A percentile compares a stretch with the other conserved stretches of the same genome.
These are phyloP conservation scores for Entomyzon cyanotis DNA, from an alignment of 2,113 vertebrate genomes.

Conservation along the genomic window DNA sequence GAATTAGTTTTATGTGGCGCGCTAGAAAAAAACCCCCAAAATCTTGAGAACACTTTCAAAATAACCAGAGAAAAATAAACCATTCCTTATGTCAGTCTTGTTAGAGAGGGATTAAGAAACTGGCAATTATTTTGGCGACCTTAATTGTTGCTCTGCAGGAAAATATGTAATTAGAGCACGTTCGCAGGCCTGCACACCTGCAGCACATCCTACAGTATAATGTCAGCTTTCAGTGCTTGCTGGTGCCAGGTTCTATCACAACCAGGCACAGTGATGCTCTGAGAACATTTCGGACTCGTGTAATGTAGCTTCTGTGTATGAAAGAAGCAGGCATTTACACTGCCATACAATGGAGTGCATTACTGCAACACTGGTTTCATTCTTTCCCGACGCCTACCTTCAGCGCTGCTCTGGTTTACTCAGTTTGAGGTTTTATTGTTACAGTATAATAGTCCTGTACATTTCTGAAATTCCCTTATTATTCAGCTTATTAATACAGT, in stretches of 20 bases:
- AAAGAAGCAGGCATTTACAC: conserved; percentile 97
- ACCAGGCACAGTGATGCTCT: conserved; percentile 94
- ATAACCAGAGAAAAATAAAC: conserved; percentile 80
- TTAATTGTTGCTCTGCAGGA: conserved; percentile 94
- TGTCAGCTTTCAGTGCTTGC: conserved; percentile 91
- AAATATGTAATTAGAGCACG: conserved; percentile 97
- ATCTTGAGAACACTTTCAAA: conserved; percentile 80
- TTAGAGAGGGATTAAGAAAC: conserved; percentile 91
- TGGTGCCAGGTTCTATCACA: conserved; percentile 92
- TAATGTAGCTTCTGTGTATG: conserved; percentile 93
- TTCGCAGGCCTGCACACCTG: conserved; percentile 95
- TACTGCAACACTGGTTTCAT: conserved; percentile 97
- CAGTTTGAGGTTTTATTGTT: conserved; percentile 97
- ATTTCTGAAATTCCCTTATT: conserved; percentile 99
- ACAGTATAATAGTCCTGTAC: conserved; percentile 94
- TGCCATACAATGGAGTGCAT: conserved; percentile 94
- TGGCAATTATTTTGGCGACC: conserved; percentile 97
- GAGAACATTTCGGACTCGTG: conserved; percentile 93
- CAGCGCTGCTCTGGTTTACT: conserved; percentile 88
- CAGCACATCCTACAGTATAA: conserved; percentile 92
- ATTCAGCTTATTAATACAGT: conserved; percentile 99
- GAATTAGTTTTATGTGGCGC: conserved; percentile 74
- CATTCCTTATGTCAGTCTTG: conserved; percentile 82
- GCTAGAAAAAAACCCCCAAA: conserved; percentile 58
- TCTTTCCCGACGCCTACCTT: conserved; percentile 96